A percentile compares a stretch with the other conserved stretches of the same genome.
phyloP scores from a whole-genome alignment of 2,797 vertebrate genomes.

The Sebastes cheni region DNA sequence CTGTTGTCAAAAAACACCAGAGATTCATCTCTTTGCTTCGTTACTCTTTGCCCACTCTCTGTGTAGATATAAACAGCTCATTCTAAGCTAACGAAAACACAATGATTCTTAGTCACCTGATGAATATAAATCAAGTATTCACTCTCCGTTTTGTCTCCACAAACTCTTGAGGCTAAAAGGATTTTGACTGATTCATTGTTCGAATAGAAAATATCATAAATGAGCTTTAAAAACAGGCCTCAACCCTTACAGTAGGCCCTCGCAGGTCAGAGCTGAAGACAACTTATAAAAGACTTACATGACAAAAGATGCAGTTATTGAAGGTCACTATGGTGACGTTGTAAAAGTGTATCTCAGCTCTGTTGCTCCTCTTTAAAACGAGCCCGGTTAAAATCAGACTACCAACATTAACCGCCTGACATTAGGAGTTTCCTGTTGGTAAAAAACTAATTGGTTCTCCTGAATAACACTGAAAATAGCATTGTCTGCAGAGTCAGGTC shows the following conservation, averaged over 20 bases:
- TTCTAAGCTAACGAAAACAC: too few species aligned
- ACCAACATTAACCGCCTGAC: background rate
- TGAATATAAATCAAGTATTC: too few species aligned
- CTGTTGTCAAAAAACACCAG: too few species aligned
- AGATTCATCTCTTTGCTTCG: too few species aligned
- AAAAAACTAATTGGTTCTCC: constrained; percentile 1
- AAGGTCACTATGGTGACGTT: background rate
- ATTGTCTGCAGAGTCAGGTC: background rate
- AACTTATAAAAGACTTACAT: background rate
- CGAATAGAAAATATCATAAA: background rate
- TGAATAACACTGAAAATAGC: background rate
- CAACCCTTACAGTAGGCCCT: too few species aligned
- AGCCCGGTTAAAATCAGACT: too few species aligned
- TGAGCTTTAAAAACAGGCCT: too few species aligned
- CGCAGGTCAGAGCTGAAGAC: background rate
- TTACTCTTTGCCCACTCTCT: too few species aligned
- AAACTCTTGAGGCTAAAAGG: background rate
- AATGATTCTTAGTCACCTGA: too few species aligned
- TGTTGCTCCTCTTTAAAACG: background rate
- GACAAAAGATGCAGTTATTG: background rate
- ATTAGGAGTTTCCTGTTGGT: background rate
- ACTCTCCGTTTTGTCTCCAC: background rate
- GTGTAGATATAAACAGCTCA: too few species aligned
- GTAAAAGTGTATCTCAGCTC: background rate
- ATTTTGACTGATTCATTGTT: background rate